Percentiles rank a stretch among this genome's conserved stretches.
Evolutionary conservation across 2,888 invertebrate genomes (phyloP).

Genomic region (Argyresthia albistria): DNA sequence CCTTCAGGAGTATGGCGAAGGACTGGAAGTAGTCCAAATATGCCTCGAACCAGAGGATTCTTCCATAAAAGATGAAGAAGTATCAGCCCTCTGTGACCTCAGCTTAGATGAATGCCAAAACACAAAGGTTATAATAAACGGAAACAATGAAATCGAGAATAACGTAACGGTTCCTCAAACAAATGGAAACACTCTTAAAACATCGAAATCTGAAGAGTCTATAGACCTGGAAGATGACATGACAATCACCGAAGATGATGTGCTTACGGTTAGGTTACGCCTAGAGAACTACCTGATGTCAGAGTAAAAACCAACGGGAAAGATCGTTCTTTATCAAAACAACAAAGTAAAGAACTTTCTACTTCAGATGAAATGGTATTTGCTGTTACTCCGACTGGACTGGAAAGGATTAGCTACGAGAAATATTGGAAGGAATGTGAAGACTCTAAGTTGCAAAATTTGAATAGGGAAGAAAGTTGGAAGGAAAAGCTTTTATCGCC

Average conservation of each 20-base stretch:
- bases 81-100: constrained; percentile 55
- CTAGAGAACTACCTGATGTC: constrained; percentile 46
- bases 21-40: constrained; percentile 74
- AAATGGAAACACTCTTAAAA: neutral
- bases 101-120: constrained; percentile 52
- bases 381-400: constrained; percentile 62
- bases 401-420: constrained; percentile 66
- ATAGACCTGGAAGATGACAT: constrained; percentile 60
- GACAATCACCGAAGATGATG: constrained; percentile 64
- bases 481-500: constrained; percentile 55
- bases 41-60: constrained; percentile 73
- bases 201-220: constrained; percentile 52
- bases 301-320: constrained; percentile 38
- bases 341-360: constrained; percentile 64
- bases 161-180: constrained; percentile 17
- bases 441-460: constrained; percentile 31
- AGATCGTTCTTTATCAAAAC: constrained; percentile 47
- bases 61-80: constrained; percentile 65
- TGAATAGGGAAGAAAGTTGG: constrained; percentile 57
- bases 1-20: constrained; percentile 76
- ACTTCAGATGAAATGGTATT: constrained; percentile 70
- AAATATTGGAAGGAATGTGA: constrained; percentile 60
- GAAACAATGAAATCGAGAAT: constrained; percentile 21
- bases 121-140: constrained; percentile 22
- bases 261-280: constrained; percentile 39